Conservation (phyloP, 2,113 vertebrate genomes). For the Crocuta crocuta region DNA sequence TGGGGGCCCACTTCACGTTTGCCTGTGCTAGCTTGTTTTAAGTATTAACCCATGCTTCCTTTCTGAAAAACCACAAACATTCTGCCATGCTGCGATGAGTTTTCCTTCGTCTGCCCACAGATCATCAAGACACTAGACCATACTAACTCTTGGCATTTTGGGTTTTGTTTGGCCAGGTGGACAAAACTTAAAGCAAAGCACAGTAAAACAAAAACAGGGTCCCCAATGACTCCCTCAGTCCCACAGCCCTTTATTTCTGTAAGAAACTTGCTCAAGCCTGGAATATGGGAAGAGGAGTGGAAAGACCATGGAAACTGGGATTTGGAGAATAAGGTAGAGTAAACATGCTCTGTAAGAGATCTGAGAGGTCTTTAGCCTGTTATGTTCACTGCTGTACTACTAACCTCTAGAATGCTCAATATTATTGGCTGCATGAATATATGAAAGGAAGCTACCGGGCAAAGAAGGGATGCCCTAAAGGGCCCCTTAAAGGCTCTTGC, state of each 20-base stretch:
- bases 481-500: background rate
- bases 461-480: background rate
- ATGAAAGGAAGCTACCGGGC: background rate
- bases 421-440: background rate
- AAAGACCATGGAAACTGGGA: background rate
- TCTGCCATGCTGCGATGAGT: background rate
- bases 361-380: background rate
- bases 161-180: background rate
- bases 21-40: background rate
- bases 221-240: background rate
- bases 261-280: background rate
- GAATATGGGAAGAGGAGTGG: background rate
- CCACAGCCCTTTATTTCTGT: background rate
- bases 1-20: background rate
- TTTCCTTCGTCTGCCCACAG: background rate
- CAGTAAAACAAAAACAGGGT: constrained; percentile 16
- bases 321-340: background rate
- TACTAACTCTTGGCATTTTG: background rate
- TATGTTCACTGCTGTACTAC: background rate
- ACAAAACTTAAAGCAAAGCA: background rate
- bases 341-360: background rate
- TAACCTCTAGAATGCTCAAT: background rate
- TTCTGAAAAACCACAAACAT: background rate
- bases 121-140: background rate
- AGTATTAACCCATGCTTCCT: background rate